phyloP scores from a whole-genome alignment of 1,140 invertebrate genomes.

The Drosophila nigrodunni region DNA sequence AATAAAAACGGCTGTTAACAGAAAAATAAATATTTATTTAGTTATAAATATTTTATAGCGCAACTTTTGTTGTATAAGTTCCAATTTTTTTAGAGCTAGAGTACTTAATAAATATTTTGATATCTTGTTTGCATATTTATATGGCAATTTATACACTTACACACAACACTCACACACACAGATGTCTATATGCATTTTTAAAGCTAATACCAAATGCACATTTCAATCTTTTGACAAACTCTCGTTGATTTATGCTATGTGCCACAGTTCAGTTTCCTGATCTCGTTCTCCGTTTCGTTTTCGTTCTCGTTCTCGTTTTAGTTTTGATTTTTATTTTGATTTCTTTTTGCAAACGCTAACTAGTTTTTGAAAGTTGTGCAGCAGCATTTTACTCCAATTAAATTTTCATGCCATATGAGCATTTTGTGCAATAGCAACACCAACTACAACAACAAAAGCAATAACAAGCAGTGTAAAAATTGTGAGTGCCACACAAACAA shows the following conservation, averaged over 20 bases:
- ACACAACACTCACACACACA: not conserved
- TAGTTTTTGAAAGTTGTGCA: constrained; percentile 77
- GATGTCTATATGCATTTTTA: constrained; percentile 44
- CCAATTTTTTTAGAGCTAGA: too few relatives aligned
- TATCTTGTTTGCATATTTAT: constrained; percentile 10
- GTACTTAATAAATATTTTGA: constrained; percentile 5
- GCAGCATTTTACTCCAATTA: constrained; percentile 80
- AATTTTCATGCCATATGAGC: constrained; percentile 80
- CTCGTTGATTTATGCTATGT: constrained; percentile 50
- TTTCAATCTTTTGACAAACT: constrained; percentile 64
- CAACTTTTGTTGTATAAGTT: not conserved
- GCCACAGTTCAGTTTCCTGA: constrained; percentile 48
- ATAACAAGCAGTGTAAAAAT: constrained; percentile 44
- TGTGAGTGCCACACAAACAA: constrained; percentile 60
- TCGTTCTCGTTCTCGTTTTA: constrained; percentile 18
- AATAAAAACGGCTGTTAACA: too few relatives aligned
- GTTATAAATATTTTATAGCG: too few relatives aligned
- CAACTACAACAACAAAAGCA: constrained; percentile 41
- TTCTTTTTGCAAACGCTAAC: constrained; percentile 58
- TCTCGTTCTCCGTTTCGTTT: constrained; percentile 17
- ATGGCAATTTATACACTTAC: constrained; percentile 7
- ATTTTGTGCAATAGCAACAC: constrained; percentile 57
- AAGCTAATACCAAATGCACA: constrained; percentile 75
- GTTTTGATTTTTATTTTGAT: constrained; percentile 31
- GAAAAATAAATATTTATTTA: too few relatives aligned